These are phyloP conservation scores for Tetranychus urticae DNA, from an alignment of 1,140 invertebrate species.

Conservation along the genomic window DNA sequence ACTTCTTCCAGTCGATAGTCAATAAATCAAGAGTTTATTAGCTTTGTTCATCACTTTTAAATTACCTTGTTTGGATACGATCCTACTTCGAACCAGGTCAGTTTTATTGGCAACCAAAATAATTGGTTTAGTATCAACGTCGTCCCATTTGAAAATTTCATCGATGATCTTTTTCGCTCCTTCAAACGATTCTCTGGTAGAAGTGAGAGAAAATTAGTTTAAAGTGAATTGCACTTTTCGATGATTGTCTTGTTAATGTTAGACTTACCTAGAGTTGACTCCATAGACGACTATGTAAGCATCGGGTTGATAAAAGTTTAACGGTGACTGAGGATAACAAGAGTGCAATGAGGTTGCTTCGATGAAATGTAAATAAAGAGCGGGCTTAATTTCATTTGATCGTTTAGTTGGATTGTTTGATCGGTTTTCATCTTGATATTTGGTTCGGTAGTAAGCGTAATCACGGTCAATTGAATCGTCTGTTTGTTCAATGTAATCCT, in stretches of 20 bases:
- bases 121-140: constrained; percentile 43
- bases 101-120: constrained; percentile 86
- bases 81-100: constrained; percentile 67
- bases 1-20: background rate
- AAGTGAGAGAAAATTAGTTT: background rate
- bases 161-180: constrained; percentile 47
- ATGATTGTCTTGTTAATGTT: too few species aligned
- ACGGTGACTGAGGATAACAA: constrained; percentile 20
- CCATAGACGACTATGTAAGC: constrained; percentile 73
- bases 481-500: background rate
- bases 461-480: background rate
- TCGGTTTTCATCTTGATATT: background rate
- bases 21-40: background rate
- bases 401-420: background rate
- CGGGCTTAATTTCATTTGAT: background rate
- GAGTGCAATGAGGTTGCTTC: background rate
- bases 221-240: too few species aligned
- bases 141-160: constrained; percentile 43
- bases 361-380: background rate
- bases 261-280: constrained; percentile 22
- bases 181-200: constrained; percentile 54
- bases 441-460: background rate
- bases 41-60: background rate
- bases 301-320: constrained; percentile 38
- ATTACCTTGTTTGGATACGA: constrained; percentile 66